phyloP scores from a whole-genome alignment of 2,113 vertebrate species.

The Myotis lucifugus region DNA sequence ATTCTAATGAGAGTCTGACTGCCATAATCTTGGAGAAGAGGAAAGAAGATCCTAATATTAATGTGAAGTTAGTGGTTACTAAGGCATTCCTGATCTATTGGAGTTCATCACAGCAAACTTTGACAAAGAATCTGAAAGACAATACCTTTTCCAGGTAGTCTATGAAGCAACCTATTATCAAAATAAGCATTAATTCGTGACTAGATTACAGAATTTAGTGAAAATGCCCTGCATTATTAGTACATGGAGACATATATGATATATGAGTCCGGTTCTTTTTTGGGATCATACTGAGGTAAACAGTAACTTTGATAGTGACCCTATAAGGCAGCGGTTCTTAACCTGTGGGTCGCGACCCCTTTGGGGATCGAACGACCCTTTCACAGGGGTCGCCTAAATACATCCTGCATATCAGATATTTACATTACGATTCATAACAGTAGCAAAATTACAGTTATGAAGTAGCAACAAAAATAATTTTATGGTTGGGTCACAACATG shows the following conservation, averaged over 20 bases:
- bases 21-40: slow-evolving; percentile 94
- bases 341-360: too few relatives aligned
- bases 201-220: slow-evolving; percentile 93
- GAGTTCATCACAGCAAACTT: slow-evolving; percentile 95
- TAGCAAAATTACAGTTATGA: too few relatives aligned
- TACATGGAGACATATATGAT: slow-evolving; percentile 95
- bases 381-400: too few relatives aligned
- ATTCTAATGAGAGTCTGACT: slow-evolving; percentile 93
- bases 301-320: slow-evolving; percentile 93
- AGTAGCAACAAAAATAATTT: too few relatives aligned
- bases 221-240: slow-evolving; percentile 95
- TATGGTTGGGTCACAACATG: too few relatives aligned
- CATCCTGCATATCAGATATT: too few relatives aligned
- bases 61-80: slow-evolving; percentile 92
- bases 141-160: slow-evolving; percentile 96
- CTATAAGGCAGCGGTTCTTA: slow-evolving; percentile 85
- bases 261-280: slow-evolving; percentile 93
- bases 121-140: slow-evolving; percentile 94
- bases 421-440: too few relatives aligned
- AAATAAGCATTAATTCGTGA: slow-evolving; percentile 92
- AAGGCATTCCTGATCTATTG: slow-evolving; percentile 93
- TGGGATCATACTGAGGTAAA: slow-evolving; percentile 95
- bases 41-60: slow-evolving; percentile 94
- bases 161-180: slow-evolving; percentile 95
- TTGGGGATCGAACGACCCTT: too few relatives aligned